phyloP scores from a whole-genome alignment of 2,113 vertebrate genomes.

The Hirundichthys speculiger region DNA sequence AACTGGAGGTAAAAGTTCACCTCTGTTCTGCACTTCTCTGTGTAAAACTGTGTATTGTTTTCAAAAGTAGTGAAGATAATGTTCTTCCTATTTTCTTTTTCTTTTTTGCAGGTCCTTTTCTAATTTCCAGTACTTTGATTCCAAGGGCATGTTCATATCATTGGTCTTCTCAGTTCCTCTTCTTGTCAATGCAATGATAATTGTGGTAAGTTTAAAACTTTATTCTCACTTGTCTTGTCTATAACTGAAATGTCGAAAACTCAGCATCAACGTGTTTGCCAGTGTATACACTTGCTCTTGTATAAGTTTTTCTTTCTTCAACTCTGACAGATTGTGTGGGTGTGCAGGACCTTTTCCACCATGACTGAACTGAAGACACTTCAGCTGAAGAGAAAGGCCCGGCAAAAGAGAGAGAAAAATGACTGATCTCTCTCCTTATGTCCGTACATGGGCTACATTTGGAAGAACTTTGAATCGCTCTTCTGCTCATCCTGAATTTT shows the following conservation, averaged over 20 bases:
- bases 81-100: neutral
- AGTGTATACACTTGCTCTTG: neutral
- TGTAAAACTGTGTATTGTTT: neutral
- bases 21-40: neutral
- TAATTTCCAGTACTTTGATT: constrained; percentile 95
- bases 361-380: constrained; percentile 91
- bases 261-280: neutral
- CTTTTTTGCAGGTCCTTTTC: constrained; percentile 88
- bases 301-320: neutral
- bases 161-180: constrained; percentile 90
- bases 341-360: constrained; percentile 87
- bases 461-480: constrained; percentile 20
- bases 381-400: constrained; percentile 83
- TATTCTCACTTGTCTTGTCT: too few relatives aligned
- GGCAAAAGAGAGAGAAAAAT: constrained; percentile 77
- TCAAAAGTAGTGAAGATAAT: neutral
- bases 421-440: constrained; percentile 48
- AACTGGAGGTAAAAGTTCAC: constrained; percentile 89
- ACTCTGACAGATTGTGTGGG: constrained; percentile 86
- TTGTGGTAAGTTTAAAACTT: constrained; percentile 85
- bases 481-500: constrained; percentile 45
- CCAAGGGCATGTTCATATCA: constrained; percentile 97
- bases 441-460: constrained; percentile 37
- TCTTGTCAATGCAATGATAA: constrained; percentile 88
- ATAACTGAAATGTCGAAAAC: neutral